Base-by-base conservation (phyloP, 2,888 invertebrate species). In the Apocheima hispidaria region DNA sequence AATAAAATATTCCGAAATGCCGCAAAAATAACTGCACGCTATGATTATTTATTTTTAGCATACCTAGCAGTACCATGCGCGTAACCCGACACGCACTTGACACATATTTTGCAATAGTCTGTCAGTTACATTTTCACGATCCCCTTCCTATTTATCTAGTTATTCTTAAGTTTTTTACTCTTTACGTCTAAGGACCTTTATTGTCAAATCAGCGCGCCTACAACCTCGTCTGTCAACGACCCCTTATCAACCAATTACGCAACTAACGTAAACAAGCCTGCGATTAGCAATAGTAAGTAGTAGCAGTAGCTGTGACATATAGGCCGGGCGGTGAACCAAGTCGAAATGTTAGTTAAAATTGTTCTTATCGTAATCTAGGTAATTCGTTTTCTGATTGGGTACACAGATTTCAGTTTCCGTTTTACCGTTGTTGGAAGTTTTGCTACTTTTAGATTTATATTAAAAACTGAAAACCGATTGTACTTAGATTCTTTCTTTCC, bases 161-260 rank as follows among this genome's bases (percentile, higher is more conserved):
- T n/a, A 23, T 41, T 14, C 4, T 2, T 21, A 6, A 3, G 2
- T 38, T 38, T 18, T 0, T 5, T 26, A 16, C 16, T 1, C 12
- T 28, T 44, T 16, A 20, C 46, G 12, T 30, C 18, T 20, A n/a
- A n/a, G n/a, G n/a, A n/a, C n/a, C 9, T 7, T 20, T 9, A 12
- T 38, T 36, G 9, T 36, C 26, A 20, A 33, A 50, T 28, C 20
- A 14, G 16, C 26, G 30, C 30, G 18, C 28, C 5, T 33, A 12
- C 36, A 54, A 65, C 62, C 51, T 43, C 23, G 9, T 18, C 38
- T 40, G 62, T 64, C 46, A 54, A 40, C 36, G 64, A 63, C 57
- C 62, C 23, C 9, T 60, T 67, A 65, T 67, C 67, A 49, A 33
- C 30, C 58, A 54, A 50, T 60, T 50, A 55, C 60, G 18, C 48